Conservation (phyloP, 2,113 vertebrate species). For the Dipodomys stephensi region DNA sequence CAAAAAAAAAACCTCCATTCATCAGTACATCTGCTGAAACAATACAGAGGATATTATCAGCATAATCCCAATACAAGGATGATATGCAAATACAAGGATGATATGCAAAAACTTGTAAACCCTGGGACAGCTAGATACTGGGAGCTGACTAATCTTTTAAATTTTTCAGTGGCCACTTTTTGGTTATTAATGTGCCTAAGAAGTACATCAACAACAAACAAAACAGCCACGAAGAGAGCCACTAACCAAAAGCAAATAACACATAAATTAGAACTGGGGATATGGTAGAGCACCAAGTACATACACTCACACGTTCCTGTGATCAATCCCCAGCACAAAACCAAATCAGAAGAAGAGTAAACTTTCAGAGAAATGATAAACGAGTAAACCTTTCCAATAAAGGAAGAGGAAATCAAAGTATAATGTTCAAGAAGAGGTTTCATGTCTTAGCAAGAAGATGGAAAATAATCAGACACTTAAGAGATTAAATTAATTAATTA, state of each 20-base stretch:
- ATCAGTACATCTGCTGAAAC: too few relatives aligned
- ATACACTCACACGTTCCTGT: not conserved
- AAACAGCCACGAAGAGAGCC: not conserved
- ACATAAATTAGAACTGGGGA: not conserved
- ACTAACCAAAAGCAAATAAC: constrained; percentile 20
- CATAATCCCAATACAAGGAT: too few relatives aligned
- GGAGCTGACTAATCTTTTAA: too few relatives aligned
- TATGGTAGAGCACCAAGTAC: not conserved
- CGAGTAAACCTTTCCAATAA: not conserved
- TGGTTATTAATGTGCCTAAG: too few relatives aligned
- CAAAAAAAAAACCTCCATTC: too few relatives aligned
- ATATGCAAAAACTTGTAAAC: too few relatives aligned
- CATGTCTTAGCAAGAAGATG: constrained; percentile 21
- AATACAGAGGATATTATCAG: too few relatives aligned
- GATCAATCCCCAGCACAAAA: not conserved
- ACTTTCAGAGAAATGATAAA: not conserved
- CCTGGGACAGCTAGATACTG: too few relatives aligned
- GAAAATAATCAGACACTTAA: not conserved
- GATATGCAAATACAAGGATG: too few relatives aligned
- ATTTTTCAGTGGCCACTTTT: too few relatives aligned
- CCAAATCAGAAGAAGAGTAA: constrained; percentile 9
- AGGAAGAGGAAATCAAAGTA: constrained; percentile 23
- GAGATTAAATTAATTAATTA: too few relatives aligned
- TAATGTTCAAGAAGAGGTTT: not conserved
- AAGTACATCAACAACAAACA: too few relatives aligned